Evolutionary conservation across 2,888 invertebrate genomes (phyloP).

Genomic region (Philaethria dido): DNA sequence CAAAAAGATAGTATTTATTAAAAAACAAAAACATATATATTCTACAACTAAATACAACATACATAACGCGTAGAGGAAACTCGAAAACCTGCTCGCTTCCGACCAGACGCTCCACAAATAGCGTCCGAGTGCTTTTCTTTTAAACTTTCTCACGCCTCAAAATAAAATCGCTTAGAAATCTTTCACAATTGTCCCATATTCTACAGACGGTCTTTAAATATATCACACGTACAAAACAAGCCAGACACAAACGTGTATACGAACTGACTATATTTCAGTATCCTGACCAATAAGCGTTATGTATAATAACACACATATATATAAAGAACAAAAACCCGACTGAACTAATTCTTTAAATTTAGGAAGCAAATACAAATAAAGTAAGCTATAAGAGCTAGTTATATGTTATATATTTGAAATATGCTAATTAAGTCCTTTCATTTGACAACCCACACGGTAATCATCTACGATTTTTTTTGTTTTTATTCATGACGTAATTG

Average conservation of each 20-base stretch:
- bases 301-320: too few relatives aligned
- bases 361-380: too few relatives aligned
- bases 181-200: conserved; percentile 41
- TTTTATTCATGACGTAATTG: too few relatives aligned
- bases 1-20: too few relatives aligned
- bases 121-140: conserved; percentile 36
- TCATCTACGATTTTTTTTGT: too few relatives aligned
- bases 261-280: conserved; percentile 11
- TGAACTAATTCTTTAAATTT: too few relatives aligned
- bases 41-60: neutral
- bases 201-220: conserved; percentile 28
- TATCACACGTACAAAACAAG: conserved; percentile 19
- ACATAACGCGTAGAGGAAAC: conserved; percentile 22
- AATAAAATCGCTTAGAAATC: conserved; percentile 31
- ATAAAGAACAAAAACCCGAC: too few relatives aligned
- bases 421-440: too few relatives aligned
- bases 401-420: too few relatives aligned
- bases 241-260: conserved; percentile 14
- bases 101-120: conserved; percentile 39
- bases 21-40: neutral
- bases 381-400: too few relatives aligned
- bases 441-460: too few relatives aligned
- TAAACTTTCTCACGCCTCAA: conserved; percentile 34
- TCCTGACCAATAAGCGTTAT: neutral
- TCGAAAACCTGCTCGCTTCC: conserved; percentile 38